A percentile compares a stretch with the other conserved stretches of the same genome.
These are phyloP conservation scores for Teinopalpus imperialis DNA, from an alignment of 2,888 invertebrate species.

Conservation along the genomic window DNA sequence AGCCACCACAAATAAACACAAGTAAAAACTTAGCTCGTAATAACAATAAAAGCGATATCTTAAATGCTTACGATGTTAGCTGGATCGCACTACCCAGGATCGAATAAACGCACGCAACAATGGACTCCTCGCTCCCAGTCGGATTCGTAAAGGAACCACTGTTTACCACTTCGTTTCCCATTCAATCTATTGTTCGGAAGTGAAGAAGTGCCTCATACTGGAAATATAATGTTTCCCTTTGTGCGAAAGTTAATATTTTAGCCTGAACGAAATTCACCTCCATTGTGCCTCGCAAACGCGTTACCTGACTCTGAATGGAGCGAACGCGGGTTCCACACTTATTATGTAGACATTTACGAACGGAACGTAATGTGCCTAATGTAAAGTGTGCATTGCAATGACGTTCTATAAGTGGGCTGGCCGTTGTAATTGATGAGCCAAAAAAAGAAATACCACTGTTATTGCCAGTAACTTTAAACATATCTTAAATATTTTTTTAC, in stretches of 20 bases:
- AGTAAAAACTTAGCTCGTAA: no score
- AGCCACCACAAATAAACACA: no score
- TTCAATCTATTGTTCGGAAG: slow-evolving; percentile 77
- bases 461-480: slow-evolving; percentile 5
- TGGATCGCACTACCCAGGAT: slow-evolving; percentile 14
- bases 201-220: slow-evolving; percentile 75
- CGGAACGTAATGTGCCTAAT: slow-evolving; percentile 51
- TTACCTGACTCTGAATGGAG: slow-evolving; percentile 71
- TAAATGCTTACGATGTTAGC: slow-evolving; percentile 10
- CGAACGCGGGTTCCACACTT: slow-evolving; percentile 64
- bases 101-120: slow-evolving; percentile 29
- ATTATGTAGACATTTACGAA: slow-evolving; percentile 57
- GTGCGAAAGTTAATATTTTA: slow-evolving; percentile 78
- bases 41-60: slow-evolving; percentile 4
- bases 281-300: slow-evolving; percentile 59
- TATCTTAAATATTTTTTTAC: background rate
- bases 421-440: slow-evolving; percentile 61
- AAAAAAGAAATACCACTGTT: slow-evolving; percentile 27
- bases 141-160: slow-evolving; percentile 60
- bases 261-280: slow-evolving; percentile 67
- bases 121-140: slow-evolving; percentile 44
- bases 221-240: slow-evolving; percentile 77
- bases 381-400: slow-evolving; percentile 43
- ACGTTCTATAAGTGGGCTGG: slow-evolving; percentile 58
- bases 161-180: slow-evolving; percentile 79